Evolutionary conservation across 1,140 invertebrate genomes (phyloP).

Genomic region (Pachypeltis micranthus): DNA sequence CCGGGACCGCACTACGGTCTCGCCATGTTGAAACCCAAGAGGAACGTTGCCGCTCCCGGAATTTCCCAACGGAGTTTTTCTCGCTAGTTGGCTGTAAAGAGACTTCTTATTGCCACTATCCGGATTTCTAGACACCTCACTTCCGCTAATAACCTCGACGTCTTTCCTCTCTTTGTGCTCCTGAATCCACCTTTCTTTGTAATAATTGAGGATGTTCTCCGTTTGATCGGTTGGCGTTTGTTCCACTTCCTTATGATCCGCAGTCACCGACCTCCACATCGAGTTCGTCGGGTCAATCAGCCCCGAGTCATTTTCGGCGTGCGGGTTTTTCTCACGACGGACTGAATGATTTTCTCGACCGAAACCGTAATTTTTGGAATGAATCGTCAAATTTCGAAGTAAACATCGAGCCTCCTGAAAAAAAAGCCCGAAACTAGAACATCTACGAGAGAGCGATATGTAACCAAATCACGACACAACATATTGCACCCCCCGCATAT

Average conservation of each 20-base stretch:
- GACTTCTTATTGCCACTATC: background rate
- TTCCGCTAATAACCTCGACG: background rate
- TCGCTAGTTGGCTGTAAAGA: background rate
- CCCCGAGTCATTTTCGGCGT: background rate
- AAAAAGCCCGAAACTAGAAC: too few species aligned
- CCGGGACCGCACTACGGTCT: too few species aligned
- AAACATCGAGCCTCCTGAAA: too few species aligned
- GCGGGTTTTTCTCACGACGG: background rate
- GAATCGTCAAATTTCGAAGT: too few species aligned
- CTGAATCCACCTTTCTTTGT: conserved; percentile 7
- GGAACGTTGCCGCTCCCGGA: too few species aligned
- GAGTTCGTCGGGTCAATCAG: background rate
- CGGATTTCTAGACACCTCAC: background rate
- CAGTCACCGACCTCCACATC: conserved; percentile 8
- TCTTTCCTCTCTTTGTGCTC: conserved; percentile 1
- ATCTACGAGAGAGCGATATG: too few species aligned
- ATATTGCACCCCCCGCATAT: too few species aligned
- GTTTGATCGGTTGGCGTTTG: conserved; percentile 8
- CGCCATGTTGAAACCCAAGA: too few species aligned
- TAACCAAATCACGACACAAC: too few species aligned
- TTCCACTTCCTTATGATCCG: conserved; percentile 8
- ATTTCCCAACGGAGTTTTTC: background rate
- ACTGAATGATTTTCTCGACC: too few species aligned
- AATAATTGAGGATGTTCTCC: conserved; percentile 8
- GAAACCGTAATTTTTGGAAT: too few species aligned